phyloP scores from a whole-genome alignment of 2,888 invertebrate genomes.

The Lysandra bellargus region DNA sequence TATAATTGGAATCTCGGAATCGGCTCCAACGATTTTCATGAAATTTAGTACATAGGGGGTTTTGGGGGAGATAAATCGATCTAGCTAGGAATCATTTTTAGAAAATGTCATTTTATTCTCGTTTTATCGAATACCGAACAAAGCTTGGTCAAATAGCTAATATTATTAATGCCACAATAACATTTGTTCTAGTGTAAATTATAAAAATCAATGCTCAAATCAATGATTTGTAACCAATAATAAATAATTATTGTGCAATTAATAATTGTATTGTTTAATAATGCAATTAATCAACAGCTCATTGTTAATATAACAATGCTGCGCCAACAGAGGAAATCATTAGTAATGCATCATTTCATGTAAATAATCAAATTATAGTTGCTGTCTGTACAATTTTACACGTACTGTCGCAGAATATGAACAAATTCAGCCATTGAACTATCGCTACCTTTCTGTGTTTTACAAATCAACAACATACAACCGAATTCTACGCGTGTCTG shows the following conservation, averaged over 20 bases:
- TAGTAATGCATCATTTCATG: conserved; percentile 11
- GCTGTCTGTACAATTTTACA: not conserved
- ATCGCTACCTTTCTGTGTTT: no score
- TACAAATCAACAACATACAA: no score
- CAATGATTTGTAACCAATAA: not conserved
- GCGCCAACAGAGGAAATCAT: conserved; percentile 3
- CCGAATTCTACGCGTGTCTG: no score
- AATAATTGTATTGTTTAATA: not conserved
- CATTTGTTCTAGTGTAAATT: not conserved
- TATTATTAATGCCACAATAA: no score
- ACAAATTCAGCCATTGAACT: not conserved
- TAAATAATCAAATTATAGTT: conserved; percentile 7
- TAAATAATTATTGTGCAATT: not conserved
- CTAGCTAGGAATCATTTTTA: no score
- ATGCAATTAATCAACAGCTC: conserved; percentile 20
- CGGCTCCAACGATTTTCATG: no score
- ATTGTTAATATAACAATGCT: not conserved
- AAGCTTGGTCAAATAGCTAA: no score
- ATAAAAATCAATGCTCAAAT: not conserved
- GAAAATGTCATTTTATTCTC: no score
- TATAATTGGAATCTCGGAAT: no score
- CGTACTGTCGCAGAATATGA: not conserved
- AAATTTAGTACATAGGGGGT: no score
- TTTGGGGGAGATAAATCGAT: no score
- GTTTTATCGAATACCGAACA: no score